Percentiles rank a stretch among this genome's conserved stretches.
phyloP scores from a whole-genome alignment of 2,113 vertebrate genomes.

The Actinemys pallida region DNA sequence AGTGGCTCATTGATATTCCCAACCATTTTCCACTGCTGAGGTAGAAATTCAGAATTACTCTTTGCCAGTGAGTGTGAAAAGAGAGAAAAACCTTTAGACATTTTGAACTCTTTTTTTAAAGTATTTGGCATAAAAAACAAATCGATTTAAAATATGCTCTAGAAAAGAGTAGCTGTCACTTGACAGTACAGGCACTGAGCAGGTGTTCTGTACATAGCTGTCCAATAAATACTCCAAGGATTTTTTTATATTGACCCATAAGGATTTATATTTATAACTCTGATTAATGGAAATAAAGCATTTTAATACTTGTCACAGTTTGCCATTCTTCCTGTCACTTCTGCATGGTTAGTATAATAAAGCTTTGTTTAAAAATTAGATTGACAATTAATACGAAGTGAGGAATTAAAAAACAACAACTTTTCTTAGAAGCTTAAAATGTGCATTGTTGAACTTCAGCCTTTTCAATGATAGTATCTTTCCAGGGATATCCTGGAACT shows the following conservation, averaged over 20 bases:
- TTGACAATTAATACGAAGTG: neutral
- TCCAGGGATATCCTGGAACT: rapidly evolving
- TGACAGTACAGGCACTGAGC: neutral
- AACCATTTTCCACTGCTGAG: constrained; percentile 26
- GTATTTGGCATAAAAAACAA: neutral
- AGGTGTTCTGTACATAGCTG: neutral
- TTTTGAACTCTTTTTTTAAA: neutral
- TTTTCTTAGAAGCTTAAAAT: neutral
- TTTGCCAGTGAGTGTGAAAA: neutral
- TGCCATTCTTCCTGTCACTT: neutral
- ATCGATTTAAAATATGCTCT: neutral
- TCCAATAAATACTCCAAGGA: neutral
- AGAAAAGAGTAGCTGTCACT: neutral
- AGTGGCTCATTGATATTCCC: constrained; percentile 25
- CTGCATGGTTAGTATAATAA: neutral
- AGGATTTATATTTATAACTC: neutral
- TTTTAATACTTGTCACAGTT: neutral
- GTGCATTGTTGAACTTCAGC: neutral
- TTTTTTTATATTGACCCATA: neutral
- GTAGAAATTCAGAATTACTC: neutral
- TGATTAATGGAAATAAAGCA: neutral
- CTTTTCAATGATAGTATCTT: neutral
- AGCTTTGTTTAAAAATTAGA: neutral
- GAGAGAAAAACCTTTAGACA: neutral
- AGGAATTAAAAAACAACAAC: neutral